These are phyloP conservation scores for Isichthys henryi DNA, from an alignment of 2,113 vertebrate species.

Conservation along the genomic window DNA sequence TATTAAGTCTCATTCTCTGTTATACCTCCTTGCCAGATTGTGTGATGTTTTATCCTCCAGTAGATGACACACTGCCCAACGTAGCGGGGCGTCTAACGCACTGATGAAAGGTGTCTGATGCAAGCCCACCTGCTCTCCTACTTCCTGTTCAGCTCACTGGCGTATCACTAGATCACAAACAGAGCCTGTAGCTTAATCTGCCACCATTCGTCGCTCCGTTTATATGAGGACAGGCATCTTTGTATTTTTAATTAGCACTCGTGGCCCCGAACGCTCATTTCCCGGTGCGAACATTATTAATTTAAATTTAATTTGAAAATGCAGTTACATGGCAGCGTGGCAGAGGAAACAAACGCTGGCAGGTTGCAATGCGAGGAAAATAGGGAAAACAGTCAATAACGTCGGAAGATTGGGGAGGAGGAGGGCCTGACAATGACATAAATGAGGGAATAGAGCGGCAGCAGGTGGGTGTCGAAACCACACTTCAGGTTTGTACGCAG, in stretches of 20 bases:
- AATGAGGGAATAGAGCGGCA: neutral
- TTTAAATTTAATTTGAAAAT: neutral
- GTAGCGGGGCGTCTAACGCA: neutral
- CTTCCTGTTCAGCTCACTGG: neutral
- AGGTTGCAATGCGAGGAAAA: neutral
- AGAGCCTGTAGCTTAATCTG: neutral
- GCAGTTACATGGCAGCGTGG: neutral
- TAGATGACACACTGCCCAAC: constrained; percentile 22
- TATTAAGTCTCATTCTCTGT: constrained; percentile 46
- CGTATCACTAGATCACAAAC: neutral
- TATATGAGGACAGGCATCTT: neutral
- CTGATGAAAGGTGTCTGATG: neutral
- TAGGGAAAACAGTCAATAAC: neutral
- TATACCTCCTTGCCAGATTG: constrained; percentile 24
- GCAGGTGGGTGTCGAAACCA: neutral
- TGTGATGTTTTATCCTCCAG: constrained; percentile 33
- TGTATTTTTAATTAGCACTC: neutral
- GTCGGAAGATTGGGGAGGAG: neutral
- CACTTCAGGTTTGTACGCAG: neutral
- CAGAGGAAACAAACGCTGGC: neutral
- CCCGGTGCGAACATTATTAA: neutral
- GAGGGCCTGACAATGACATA: neutral
- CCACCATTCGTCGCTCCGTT: too few relatives aligned
- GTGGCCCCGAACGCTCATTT: neutral
- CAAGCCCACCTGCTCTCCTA: neutral